Base-by-base conservation (phyloP, 2,888 invertebrate genomes). In the Spialia ferax region DNA sequence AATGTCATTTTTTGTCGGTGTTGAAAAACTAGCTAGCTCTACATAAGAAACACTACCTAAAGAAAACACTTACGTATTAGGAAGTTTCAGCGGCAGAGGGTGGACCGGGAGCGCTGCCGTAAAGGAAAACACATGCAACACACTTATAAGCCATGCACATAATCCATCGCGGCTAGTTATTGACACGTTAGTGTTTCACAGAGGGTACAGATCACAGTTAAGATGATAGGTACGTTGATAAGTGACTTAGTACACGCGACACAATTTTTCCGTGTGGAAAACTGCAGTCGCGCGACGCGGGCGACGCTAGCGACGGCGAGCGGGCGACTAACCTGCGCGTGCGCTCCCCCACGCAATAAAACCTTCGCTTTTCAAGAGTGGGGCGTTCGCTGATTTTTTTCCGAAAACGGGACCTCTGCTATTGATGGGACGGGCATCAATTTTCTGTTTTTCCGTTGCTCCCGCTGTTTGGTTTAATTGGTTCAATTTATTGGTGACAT, bases 121-220 rank as follows among this genome's bases (percentile, higher is more conserved):
- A 87, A 65, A 86, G 76, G 74, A 81, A 83, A 79, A 82, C 90
- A 89, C 89, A 81, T 74, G 75, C 75, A 72, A 78, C 76, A 79
- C 91, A 90, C 90, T 88, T 85, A 82, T 80, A 74, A 69, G 89
- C 88, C 91, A 89, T 91, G 80, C 93, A 92, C 92, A 88, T 86
- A 89, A 91, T 91, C 90, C 91, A 88, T 91, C 80, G 85, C 86
- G 76, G 70, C 75, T 74, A 70, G 63, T 38, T 59, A 35, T 42
- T 35, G 71, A 72, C 73, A 75, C 68, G 63, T 18, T 48, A 56
- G 50, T 59, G 66, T 66, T 67, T 61, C 67, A 67, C 67, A 73
- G 68, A 68, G 64, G 67, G 69, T 63, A 42, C 6, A 48, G 56
- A 59, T 52, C 64, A 72, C 74, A 71, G 67, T 70, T 69, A 52